A percentile compares a stretch with the other conserved stretches of the same genome.
phyloP scores from a whole-genome alignment of 1,140 invertebrate species.

The Aphis gossypii region DNA sequence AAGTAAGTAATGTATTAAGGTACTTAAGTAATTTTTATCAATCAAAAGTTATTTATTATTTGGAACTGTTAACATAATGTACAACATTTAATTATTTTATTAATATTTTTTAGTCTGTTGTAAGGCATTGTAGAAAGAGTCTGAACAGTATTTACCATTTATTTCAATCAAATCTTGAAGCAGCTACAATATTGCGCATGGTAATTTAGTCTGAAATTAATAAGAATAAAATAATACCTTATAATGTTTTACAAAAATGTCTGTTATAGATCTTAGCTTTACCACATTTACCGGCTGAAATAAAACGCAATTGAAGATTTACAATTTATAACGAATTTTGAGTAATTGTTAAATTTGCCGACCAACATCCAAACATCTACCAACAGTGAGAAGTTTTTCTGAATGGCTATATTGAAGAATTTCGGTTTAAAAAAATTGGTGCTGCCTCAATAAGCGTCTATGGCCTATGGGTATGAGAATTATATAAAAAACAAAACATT shows the following conservation, averaged over 20 bases:
- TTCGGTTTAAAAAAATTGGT: neutral
- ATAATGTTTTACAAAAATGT: no score
- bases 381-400: neutral
- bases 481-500: no score
- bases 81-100: no score
- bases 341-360: neutral
- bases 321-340: neutral
- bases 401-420: neutral
- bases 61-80: no score
- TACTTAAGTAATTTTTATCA: no score
- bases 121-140: neutral
- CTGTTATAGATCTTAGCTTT: neutral
- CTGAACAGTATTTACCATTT: neutral
- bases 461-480: neutral
- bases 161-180: neutral
- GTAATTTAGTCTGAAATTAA: neutral
- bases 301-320: neutral
- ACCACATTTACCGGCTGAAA: neutral
- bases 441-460: neutral
- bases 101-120: neutral
- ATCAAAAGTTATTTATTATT: no score
- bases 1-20: neutral
- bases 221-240: no score
- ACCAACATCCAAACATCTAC: neutral
- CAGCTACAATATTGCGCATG: neutral